Conservation (phyloP, 35 echinoderm and acorn worm species). For the Stichopus chloronotus region DNA sequence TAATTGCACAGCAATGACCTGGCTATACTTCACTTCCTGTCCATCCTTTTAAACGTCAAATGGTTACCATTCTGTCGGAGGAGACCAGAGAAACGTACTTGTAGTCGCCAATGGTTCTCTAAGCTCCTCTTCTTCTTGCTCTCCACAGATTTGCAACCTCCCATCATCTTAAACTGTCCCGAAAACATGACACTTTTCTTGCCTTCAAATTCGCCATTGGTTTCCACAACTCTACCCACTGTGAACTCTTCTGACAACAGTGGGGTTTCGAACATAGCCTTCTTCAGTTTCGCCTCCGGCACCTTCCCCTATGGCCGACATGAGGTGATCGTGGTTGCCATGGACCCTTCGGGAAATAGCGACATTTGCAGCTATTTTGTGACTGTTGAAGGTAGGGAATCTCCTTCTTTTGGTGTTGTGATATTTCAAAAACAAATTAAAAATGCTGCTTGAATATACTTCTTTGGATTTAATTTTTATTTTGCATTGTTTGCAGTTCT, state of each 20-base stretch:
- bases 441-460: too few species aligned
- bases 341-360: neutral
- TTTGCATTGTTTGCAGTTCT: too few species aligned
- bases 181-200: neutral
- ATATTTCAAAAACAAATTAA: neutral
- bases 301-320: neutral
- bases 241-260: neutral
- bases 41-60: too few species aligned
- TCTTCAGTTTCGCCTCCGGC: neutral
- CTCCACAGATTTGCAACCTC: conserved; percentile 6
- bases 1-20: too few species aligned
- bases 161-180: conserved; percentile 24
- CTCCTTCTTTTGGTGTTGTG: too few species aligned
- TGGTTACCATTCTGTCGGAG: too few species aligned
- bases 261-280: neutral
- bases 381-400: neutral
- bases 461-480: too few species aligned
- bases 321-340: neutral
- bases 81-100: too few species aligned
- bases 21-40: too few species aligned
- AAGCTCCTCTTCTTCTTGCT: neutral
- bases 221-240: neutral
- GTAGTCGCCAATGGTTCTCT: neutral
- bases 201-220: neutral
- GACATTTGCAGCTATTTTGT: neutral